phyloP scores from a whole-genome alignment of 1,140 invertebrate genomes.

The Euwallacea similis region DNA sequence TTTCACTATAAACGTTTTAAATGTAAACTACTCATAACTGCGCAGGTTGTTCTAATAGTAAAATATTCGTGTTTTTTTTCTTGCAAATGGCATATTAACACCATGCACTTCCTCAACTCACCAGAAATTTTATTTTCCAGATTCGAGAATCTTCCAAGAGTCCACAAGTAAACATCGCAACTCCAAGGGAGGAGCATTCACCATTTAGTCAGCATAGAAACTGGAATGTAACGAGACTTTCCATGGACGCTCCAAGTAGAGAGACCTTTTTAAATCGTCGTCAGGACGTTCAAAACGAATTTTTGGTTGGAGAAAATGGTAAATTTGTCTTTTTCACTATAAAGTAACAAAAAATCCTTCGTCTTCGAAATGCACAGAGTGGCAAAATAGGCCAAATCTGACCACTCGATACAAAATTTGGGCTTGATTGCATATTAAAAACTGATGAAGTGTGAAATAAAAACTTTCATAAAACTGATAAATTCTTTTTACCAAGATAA shows the following conservation, averaged over 20 bases:
- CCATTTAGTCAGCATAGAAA: conserved; percentile 39
- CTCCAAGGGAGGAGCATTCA: conserved; percentile 27
- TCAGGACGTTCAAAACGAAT: conserved; percentile 43
- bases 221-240: conserved; percentile 44
- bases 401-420: neutral
- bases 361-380: neutral
- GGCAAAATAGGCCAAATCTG: neutral
- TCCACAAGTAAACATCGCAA: conserved; percentile 24
- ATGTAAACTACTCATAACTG: no score
- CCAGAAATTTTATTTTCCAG: conserved; percentile 2
- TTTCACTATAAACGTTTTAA: no score
- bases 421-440: neutral
- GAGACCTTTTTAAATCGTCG: conserved; percentile 40
- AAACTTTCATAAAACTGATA: neutral
- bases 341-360: neutral
- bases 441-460: neutral
- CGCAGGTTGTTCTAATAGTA: no score
- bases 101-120: neutral
- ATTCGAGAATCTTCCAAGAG: conserved; percentile 15
- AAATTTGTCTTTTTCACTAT: conserved; percentile 9
- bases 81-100: neutral
- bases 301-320: conserved; percentile 40
- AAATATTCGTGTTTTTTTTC: neutral
- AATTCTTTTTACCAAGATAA: neutral
- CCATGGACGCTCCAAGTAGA: conserved; percentile 43